phyloP scores from a whole-genome alignment of 2,797 vertebrate species.

The Artibeus jamaicensis region DNA sequence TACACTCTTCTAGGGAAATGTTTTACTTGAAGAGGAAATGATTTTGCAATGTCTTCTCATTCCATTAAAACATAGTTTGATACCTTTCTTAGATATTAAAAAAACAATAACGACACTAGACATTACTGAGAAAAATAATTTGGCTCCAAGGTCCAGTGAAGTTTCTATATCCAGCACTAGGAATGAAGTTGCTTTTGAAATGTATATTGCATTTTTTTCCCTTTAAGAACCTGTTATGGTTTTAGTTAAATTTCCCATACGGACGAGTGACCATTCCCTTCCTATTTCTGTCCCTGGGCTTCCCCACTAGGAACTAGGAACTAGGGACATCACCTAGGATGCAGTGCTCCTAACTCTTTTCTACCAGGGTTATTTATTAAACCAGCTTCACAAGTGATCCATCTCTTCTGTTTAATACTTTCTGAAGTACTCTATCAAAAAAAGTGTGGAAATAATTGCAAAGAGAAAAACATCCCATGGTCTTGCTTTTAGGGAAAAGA shows the following conservation, averaged over 20 bases:
- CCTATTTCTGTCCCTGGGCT: neutral
- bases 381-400: neutral
- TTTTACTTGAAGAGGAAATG: neutral
- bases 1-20: neutral
- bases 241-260: neutral
- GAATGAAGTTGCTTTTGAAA: neutral
- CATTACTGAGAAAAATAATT: slow-evolving; percentile 27
- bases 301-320: neutral
- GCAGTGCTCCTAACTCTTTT: neutral
- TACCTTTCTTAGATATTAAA: neutral
- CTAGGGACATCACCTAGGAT: neutral
- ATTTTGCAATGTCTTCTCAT: neutral
- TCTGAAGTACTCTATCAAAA: neutral
- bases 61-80: neutral
- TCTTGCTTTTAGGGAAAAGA: neutral
- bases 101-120: neutral
- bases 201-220: neutral
- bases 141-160: neutral
- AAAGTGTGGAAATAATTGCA: neutral
- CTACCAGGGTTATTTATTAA: neutral
- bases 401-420: slow-evolving; percentile 21
- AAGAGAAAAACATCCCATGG: neutral
- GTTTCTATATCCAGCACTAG: neutral
- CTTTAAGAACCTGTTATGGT: neutral
- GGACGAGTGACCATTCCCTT: neutral